Conservation (phyloP, 2,888 invertebrate species). For the Gastracanthus pulcherrimus region DNA sequence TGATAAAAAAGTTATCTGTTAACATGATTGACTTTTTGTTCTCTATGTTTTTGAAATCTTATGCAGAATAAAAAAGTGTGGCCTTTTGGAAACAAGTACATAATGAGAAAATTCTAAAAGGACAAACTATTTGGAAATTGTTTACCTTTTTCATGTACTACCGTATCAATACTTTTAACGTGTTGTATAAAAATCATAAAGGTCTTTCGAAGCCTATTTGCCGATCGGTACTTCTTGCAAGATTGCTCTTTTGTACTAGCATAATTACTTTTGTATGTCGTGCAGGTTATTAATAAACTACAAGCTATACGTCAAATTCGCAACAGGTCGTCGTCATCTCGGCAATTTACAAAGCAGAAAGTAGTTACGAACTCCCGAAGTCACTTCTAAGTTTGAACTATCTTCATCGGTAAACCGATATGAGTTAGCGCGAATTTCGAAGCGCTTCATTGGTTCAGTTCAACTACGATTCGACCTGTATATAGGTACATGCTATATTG, state of each 20-base stretch:
- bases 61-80: neutral
- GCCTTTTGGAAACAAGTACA: too few relatives aligned
- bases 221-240: neutral
- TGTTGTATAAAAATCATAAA: too few relatives aligned
- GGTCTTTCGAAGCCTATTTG: too few relatives aligned
- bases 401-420: constrained; percentile 50
- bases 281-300: neutral
- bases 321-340: constrained; percentile 48
- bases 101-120: neutral
- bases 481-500: constrained; percentile 24
- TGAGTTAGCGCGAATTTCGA: constrained; percentile 49
- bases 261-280: constrained; percentile 16
- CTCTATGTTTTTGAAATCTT: neutral
- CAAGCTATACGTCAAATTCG: constrained; percentile 26
- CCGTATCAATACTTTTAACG: neutral
- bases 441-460: constrained; percentile 47
- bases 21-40: too few relatives aligned
- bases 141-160: too few relatives aligned
- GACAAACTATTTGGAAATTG: neutral
- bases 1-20: too few relatives aligned
- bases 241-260: neutral
- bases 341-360: constrained; percentile 51
- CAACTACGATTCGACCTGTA: constrained; percentile 28
- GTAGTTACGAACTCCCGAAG: constrained; percentile 47
- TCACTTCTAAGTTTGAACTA: constrained; percentile 54